A percentile compares a stretch with the other conserved stretches of the same genome.
These are phyloP conservation scores for Conomelus anceps DNA, from an alignment of 2,888 invertebrate genomes.

Conservation along the genomic window DNA sequence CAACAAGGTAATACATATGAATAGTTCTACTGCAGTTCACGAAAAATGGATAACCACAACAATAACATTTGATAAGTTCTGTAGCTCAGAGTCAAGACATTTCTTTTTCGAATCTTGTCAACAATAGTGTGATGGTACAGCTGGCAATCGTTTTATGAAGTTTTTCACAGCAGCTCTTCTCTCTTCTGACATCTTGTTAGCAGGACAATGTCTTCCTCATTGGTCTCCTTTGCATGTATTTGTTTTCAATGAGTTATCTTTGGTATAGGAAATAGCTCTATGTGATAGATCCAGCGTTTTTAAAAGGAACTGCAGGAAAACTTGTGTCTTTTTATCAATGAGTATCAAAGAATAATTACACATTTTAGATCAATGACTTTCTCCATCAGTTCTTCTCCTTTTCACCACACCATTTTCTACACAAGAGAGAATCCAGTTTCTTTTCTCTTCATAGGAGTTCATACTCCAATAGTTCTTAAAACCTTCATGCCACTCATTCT, in stretches of 20 bases:
- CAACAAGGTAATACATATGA: no score
- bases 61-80: neutral
- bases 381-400: neutral
- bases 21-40: no score
- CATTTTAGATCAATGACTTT: conserved; percentile 6
- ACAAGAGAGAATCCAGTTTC: conserved; percentile 6
- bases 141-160: neutral
- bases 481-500: neutral
- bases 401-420: conserved; percentile 10
- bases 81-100: neutral
- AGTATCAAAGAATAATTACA: neutral
- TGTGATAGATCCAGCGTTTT: neutral
- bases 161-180: neutral
- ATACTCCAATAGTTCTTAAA: conserved; percentile 4
- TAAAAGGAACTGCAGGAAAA: neutral
- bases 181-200: neutral
- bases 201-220: neutral
- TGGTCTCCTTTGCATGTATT: neutral
- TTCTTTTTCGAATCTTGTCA: neutral
- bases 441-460: conserved; percentile 9
- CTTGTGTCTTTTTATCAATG: neutral
- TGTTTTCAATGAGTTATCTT: neutral
- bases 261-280: neutral
- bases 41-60: no score
- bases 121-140: conserved; percentile 9